phyloP scores from a whole-genome alignment of 2,888 invertebrate genomes.

The Stenotaenia linearis region DNA sequence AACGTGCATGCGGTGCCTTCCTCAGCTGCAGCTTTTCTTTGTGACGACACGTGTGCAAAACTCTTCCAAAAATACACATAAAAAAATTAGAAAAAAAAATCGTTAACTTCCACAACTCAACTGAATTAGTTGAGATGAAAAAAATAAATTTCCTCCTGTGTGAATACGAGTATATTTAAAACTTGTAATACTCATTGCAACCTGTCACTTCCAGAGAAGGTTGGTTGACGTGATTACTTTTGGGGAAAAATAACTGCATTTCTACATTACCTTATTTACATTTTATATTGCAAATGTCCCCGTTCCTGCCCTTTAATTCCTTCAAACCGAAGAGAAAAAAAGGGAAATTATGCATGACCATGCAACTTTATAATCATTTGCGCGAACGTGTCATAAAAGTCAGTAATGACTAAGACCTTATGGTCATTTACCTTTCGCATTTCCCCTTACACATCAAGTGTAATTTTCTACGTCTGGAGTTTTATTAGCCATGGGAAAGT shows the following conservation, averaged over 20 bases:
- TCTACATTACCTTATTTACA: not conserved
- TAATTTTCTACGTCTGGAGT: not conserved
- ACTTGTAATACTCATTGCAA: constrained; percentile 2
- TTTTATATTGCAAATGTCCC: not conserved
- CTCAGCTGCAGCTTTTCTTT: not conserved
- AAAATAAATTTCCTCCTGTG: not conserved
- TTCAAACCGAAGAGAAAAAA: not conserved
- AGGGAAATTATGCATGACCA: not conserved
- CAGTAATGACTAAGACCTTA: not conserved
- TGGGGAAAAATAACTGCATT: not conserved
- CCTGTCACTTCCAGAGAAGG: not conserved
- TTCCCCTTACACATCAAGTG: not conserved
- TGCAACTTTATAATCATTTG: constrained; percentile 8
- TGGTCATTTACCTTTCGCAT: not conserved
- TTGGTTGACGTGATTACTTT: not conserved
- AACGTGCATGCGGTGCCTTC: constrained; percentile 24
- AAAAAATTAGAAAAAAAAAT: not conserved
- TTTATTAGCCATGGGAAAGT: not conserved
- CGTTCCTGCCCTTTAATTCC: not conserved
- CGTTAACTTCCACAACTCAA: not conserved
- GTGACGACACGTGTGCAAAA: not conserved
- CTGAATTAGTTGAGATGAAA: not conserved
- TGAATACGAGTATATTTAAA: not conserved
- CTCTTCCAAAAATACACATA: not conserved
- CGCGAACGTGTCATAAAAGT: not conserved